Conservation (phyloP, 2,113 vertebrate species). For the Conger conger region DNA sequence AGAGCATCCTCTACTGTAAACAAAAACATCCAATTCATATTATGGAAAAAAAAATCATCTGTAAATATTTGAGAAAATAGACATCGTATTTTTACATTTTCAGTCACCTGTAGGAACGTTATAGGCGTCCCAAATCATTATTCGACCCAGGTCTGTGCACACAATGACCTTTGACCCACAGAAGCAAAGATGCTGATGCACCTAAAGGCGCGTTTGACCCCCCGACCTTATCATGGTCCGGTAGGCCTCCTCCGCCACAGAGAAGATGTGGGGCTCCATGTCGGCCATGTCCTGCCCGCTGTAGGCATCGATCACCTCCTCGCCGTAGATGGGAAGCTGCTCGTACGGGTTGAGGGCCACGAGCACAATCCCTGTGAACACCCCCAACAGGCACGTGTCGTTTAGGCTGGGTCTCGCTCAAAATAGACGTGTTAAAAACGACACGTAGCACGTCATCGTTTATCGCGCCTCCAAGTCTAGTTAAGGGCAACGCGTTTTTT, state of each 20-base stretch:
- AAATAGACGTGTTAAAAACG: not conserved
- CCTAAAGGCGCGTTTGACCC: not conserved
- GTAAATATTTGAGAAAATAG: no score
- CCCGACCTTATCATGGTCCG: conserved; percentile 73
- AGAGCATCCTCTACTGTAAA: no score
- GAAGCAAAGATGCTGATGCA: not conserved
- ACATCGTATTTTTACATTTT: no score
- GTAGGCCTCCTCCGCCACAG: conserved; percentile 76
- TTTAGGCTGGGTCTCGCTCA: no score
- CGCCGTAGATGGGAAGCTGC: conserved; percentile 72
- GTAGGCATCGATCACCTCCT: conserved; percentile 77
- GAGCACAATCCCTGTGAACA: conserved; percentile 72
- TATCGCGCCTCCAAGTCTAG: no score
- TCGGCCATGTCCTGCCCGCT: conserved; percentile 73
- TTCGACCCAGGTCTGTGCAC: not conserved
- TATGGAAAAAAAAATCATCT: no score
- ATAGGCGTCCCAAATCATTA: not conserved
- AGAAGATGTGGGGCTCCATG: conserved; percentile 79
- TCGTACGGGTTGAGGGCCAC: conserved; percentile 78
- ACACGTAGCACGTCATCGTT: no score
- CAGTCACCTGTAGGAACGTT: no score
- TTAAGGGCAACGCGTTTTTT: no score
- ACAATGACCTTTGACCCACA: not conserved
- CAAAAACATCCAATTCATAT: no score
- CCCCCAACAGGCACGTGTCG: not conserved